Conservation (phyloP, 2,797 vertebrate species). For the Numenius phaeopus region DNA sequence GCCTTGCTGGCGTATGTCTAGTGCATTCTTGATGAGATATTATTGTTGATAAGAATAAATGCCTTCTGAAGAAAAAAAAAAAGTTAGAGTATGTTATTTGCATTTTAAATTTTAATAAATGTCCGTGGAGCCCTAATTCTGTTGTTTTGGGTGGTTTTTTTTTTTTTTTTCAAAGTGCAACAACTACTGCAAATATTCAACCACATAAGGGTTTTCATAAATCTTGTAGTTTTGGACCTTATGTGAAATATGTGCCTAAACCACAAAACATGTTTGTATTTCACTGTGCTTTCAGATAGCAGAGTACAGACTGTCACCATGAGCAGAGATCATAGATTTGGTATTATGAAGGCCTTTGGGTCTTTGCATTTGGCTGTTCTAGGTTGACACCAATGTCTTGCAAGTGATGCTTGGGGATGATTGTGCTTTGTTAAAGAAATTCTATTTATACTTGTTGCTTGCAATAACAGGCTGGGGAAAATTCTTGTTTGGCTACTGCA, state of each 20-base stretch:
- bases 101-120: neutral
- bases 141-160: neutral
- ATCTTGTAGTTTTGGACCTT: neutral
- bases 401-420: neutral
- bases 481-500: neutral
- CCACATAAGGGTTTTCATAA: neutral
- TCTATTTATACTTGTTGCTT: neutral
- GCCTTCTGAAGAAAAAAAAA: neutral
- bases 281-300: neutral
- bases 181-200: neutral
- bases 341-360: neutral
- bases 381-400: neutral
- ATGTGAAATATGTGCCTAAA: neutral
- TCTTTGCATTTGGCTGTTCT: neutral
- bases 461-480: neutral
- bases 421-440: neutral
- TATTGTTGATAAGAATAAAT: neutral
- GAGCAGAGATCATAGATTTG: neutral
- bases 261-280: neutral
- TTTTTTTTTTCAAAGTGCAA: neutral
- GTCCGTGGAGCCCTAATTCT: neutral
- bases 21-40: neutral
- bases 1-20: neutral
- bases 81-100: neutral
- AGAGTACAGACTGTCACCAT: neutral